Evolutionary conservation across 2,888 invertebrate species (phyloP).

Genomic region (Macrosiphum euphorbiae): DNA sequence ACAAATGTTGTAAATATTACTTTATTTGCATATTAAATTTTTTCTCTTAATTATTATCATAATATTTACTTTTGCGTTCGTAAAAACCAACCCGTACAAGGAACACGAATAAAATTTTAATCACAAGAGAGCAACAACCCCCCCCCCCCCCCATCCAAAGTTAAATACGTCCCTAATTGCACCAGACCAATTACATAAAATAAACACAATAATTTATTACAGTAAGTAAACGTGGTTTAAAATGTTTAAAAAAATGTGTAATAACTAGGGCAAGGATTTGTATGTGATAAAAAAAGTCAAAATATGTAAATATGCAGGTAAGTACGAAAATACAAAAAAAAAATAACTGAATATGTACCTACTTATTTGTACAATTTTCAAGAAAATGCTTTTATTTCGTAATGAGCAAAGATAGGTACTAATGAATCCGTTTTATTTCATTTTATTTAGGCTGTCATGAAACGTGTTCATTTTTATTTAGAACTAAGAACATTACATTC

Average conservation of each 20-base stretch:
- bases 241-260: background rate
- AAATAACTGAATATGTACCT: background rate
- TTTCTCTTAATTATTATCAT: background rate
- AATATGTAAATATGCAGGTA: background rate
- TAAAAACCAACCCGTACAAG: background rate
- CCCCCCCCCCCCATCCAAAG: rapidly evolving
- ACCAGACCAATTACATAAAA: background rate
- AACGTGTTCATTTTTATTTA: background rate
- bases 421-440: background rate
- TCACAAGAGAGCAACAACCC: background rate
- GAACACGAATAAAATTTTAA: background rate
- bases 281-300: background rate
- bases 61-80: background rate
- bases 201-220: background rate
- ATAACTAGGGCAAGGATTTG: background rate
- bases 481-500: background rate
- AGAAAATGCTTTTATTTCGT: background rate
- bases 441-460: background rate
- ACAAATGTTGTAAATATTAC: background rate
- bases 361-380: background rate
- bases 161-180: background rate
- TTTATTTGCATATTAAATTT: background rate
- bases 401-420: background rate
- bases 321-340: background rate
- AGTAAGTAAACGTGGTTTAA: background rate